phyloP scores from a whole-genome alignment of 64 coral and sea anemone species.

The Porites australiensis region DNA sequence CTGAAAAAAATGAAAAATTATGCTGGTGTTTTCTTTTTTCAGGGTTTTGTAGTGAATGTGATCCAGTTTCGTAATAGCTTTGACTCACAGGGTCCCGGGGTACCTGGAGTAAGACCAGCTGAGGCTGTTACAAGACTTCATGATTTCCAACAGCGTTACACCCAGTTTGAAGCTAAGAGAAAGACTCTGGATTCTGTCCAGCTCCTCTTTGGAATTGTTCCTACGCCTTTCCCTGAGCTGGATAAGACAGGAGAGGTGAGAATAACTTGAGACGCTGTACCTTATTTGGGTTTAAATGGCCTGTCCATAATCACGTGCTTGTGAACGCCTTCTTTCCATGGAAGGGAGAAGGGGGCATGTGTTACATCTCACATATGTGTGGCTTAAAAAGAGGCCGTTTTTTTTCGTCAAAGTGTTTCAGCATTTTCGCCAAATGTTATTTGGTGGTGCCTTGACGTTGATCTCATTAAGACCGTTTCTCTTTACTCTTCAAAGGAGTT shows the following conservation, averaged over 20 bases:
- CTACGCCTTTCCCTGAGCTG: conserved; percentile 89
- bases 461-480: not conserved
- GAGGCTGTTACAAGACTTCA: conserved; percentile 91
- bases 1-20: not conserved
- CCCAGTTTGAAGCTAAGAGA: conserved; percentile 87
- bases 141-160: conserved; percentile 93
- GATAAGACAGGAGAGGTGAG: conserved; percentile 98
- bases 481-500: conserved; percentile 78
- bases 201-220: conserved; percentile 86
- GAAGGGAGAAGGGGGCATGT: too few relatives aligned
- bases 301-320: too few relatives aligned
- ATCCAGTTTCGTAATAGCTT: conserved; percentile 99
- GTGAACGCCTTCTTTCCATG: too few relatives aligned
- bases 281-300: too few relatives aligned
- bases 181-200: conserved; percentile 96
- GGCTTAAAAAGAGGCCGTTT: too few relatives aligned
- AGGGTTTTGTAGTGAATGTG: conserved; percentile 99
- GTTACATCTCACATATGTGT: too few relatives aligned
- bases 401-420: too few relatives aligned
- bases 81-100: conserved; percentile 97
- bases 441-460: not conserved
- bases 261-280: too few relatives aligned
- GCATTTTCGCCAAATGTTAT: not conserved
- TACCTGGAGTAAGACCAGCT: conserved; percentile 88
- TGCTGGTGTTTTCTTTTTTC: not conserved